phyloP scores from a whole-genome alignment of 92 coral and sea anemone genomes.

The Zoanthus solanderi region DNA sequence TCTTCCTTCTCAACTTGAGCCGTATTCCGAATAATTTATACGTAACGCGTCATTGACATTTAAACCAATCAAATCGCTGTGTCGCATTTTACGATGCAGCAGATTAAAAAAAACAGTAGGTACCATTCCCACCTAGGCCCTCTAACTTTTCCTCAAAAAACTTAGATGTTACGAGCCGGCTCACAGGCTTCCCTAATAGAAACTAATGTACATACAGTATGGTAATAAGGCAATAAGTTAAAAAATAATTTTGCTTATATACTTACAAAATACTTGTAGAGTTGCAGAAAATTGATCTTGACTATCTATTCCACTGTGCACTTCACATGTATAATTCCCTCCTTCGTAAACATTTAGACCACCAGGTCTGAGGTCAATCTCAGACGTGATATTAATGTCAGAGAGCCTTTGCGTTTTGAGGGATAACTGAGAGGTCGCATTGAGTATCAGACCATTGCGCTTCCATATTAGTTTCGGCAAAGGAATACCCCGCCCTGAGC shows the following conservation, averaged over 20 bases:
- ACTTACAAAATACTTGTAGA: slow-evolving; percentile 26
- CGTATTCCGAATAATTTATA: too few species aligned
- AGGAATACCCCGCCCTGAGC: slow-evolving; percentile 13
- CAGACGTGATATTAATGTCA: not conserved
- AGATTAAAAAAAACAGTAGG: too few species aligned
- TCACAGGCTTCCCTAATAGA: too few species aligned
- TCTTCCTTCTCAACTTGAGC: too few species aligned
- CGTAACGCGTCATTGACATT: too few species aligned
- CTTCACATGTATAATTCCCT: slow-evolving; percentile 24
- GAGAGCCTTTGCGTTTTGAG: not conserved
- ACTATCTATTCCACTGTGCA: slow-evolving; percentile 6
- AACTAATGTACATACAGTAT: too few species aligned
- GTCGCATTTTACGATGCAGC: too few species aligned
- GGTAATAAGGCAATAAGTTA: not conserved
- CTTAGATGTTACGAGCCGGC: not conserved
- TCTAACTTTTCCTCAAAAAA: not conserved
- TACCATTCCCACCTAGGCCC: too few species aligned
- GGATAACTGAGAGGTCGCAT: not conserved
- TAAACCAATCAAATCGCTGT: too few species aligned
- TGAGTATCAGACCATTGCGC: not conserved
- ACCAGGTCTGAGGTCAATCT: slow-evolving; percentile 16
- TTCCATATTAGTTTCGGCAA: slow-evolving; percentile 8
- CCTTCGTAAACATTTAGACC: slow-evolving; percentile 10
- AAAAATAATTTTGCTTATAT: not conserved
- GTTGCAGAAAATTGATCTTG: slow-evolving; percentile 2